Conservation (phyloP, 2,888 invertebrate species). For the Balanococcus diminutus region DNA sequence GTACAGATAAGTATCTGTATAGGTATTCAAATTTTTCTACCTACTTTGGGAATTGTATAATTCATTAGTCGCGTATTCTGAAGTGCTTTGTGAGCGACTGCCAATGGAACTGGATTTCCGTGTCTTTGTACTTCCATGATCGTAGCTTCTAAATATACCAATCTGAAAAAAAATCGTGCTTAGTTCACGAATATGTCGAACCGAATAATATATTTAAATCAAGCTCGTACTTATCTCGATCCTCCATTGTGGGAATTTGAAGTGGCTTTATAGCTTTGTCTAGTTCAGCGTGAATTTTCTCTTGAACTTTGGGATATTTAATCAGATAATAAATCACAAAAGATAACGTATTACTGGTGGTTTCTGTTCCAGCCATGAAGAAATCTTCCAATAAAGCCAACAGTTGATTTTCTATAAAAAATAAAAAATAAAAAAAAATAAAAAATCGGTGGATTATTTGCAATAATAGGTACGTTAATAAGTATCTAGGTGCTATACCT, state of each 20-base stretch:
- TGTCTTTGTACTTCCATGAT: constrained; percentile 65
- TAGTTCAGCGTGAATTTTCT: constrained; percentile 67
- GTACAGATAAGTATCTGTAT: no score
- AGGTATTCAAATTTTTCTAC: background rate
- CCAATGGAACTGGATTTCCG: constrained; percentile 65
- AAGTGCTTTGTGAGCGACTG: constrained; percentile 65
- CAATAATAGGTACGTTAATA: no score
- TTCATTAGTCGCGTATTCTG: constrained; percentile 63
- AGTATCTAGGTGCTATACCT: no score
- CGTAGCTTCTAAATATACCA: constrained; percentile 62
- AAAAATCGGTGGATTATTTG: no score
- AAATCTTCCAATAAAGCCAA: constrained; percentile 69
- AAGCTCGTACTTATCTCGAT: constrained; percentile 64
- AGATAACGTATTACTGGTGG: constrained; percentile 70
- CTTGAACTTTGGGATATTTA: constrained; percentile 67
- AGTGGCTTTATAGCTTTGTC: constrained; percentile 68
- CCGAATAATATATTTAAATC: background rate
- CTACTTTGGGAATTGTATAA: constrained; percentile 64
- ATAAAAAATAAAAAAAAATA: no score
- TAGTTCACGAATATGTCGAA: background rate
- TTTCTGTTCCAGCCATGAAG: constrained; percentile 74
- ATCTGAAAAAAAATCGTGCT: constrained; percentile 56
- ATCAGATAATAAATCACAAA: constrained; percentile 69
- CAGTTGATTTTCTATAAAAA: constrained; percentile 63
- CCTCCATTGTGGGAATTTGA: constrained; percentile 66